Conservation (phyloP, 1,140 invertebrate species). For the Cotesia glomerata region DNA sequence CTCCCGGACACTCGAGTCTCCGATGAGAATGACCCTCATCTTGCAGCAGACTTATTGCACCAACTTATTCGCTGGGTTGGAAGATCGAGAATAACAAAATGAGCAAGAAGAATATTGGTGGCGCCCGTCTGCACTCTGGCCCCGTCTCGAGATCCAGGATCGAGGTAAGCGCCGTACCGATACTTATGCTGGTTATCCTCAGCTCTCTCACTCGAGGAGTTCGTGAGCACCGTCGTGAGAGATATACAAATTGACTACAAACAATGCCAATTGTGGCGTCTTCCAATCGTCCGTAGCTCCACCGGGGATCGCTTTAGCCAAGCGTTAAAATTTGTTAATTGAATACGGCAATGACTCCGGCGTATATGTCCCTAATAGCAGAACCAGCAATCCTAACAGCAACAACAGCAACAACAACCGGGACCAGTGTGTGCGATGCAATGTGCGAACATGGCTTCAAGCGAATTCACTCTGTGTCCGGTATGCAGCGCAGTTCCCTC, state of each 20-base stretch:
- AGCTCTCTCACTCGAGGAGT: background rate
- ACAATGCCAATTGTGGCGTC: constrained; percentile 36
- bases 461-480: constrained; percentile 25
- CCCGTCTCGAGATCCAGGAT: constrained; percentile 9
- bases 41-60: constrained; percentile 4
- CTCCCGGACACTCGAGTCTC: constrained; percentile 21
- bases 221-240: constrained; percentile 32
- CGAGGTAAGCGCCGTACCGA: constrained; percentile 22
- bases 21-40: constrained; percentile 2
- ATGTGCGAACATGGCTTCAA: background rate
- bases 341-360: constrained; percentile 38
- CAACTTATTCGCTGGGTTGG: background rate
- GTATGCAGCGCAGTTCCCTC: constrained; percentile 28
- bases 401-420: too few relatives aligned
- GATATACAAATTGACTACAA: constrained; percentile 43
- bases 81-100: too few relatives aligned
- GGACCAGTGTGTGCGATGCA: background rate
- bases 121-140: background rate
- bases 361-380: background rate
- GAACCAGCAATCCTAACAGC: too few relatives aligned
- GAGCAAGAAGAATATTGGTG: background rate
- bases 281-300: constrained; percentile 18
- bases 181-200: too few relatives aligned
- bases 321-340: constrained; percentile 44
- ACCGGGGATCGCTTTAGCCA: constrained; percentile 20